phyloP scores from a whole-genome alignment of 1,140 invertebrate genomes.

The Drosophila mayri region DNA sequence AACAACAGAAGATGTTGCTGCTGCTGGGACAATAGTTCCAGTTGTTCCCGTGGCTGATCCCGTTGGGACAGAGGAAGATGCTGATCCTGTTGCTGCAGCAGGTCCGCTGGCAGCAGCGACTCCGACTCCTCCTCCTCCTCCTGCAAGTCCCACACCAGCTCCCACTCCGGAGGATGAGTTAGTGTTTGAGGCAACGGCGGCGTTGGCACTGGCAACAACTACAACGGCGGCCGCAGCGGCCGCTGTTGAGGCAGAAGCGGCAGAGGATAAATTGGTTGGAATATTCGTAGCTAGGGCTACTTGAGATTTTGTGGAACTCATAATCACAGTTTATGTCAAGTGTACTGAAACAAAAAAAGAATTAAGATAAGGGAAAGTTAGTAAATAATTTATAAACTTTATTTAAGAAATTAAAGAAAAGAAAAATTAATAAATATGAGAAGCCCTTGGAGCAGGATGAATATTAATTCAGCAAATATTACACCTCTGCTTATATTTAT shows the following conservation, averaged over 20 bases:
- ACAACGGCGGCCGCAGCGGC: conserved; percentile 74
- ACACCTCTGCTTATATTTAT: background rate
- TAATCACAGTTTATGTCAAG: conserved; percentile 84
- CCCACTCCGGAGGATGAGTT: conserved; percentile 43
- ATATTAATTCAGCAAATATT: background rate
- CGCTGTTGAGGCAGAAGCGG: conserved; percentile 70
- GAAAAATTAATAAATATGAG: background rate
- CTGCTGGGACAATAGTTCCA: conserved; percentile 27
- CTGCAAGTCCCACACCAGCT: conserved; percentile 23
- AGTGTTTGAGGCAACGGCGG: conserved; percentile 69
- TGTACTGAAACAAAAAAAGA: conserved; percentile 59
- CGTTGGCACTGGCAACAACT: conserved; percentile 71
- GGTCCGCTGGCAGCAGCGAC: background rate
- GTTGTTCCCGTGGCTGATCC: conserved; percentile 32
- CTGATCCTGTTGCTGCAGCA: conserved; percentile 24
- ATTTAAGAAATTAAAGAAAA: background rate
- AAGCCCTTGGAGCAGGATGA: background rate
- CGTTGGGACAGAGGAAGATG: conserved; percentile 27
- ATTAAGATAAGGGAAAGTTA: background rate
- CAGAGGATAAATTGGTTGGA: conserved; percentile 82
- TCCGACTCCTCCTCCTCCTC: conserved; percentile 28
- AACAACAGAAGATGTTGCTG: conserved; percentile 34
- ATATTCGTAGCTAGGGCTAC: conserved; percentile 84
- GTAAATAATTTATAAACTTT: background rate
- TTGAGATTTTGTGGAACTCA: conserved; percentile 85